These are phyloP conservation scores for Uropsilus gracilis DNA, from an alignment of 2,113 vertebrate species.

Conservation along the genomic window DNA sequence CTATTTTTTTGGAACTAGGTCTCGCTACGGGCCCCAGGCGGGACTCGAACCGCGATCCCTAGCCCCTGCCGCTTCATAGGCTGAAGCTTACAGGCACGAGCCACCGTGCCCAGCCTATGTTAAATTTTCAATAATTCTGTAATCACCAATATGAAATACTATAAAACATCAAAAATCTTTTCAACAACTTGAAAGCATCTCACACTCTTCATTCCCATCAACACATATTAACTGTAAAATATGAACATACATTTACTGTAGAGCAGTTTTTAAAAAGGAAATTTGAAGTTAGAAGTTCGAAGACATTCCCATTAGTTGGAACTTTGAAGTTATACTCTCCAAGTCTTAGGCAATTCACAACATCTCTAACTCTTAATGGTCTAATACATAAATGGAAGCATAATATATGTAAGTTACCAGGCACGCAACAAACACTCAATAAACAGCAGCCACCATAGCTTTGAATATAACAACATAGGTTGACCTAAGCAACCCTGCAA, in stretches of 20 bases:
- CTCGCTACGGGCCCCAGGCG: too few species aligned
- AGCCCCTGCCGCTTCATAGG: too few species aligned
- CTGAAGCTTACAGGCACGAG: too few species aligned
- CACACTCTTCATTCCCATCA: not conserved
- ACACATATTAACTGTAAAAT: not conserved
- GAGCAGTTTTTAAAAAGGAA: not conserved
- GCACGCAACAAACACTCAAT: not conserved
- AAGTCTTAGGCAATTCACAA: slow-evolving; percentile 22
- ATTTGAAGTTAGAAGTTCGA: not conserved
- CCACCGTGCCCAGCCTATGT: too few species aligned
- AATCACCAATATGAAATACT: not conserved
- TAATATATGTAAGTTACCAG: not conserved
- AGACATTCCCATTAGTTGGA: too few species aligned
- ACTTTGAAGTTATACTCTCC: not conserved
- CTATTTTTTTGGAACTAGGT: too few species aligned
- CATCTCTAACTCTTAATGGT: not conserved
- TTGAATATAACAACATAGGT: not conserved
- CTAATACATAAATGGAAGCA: not conserved
- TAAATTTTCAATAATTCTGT: not conserved
- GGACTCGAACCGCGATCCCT: too few species aligned
- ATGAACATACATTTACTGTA: not conserved
- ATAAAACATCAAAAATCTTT: slow-evolving; percentile 4
- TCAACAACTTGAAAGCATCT: not conserved
- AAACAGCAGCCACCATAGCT: not conserved
- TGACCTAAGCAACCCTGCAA: not conserved